Conservation (phyloP, 2,797 vertebrate genomes). For the Amniataba percoides region DNA sequence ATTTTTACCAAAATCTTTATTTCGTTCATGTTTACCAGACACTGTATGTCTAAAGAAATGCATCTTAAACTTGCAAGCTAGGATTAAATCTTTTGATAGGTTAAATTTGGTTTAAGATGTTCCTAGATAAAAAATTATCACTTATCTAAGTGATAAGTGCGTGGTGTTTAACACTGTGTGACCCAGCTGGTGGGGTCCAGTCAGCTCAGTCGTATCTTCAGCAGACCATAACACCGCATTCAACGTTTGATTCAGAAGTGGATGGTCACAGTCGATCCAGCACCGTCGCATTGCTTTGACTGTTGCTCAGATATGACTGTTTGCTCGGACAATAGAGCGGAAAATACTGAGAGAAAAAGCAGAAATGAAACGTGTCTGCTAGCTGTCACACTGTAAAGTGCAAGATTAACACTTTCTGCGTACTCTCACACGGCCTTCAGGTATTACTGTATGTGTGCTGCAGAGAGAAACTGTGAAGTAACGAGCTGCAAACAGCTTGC, state of each 20-base stretch:
- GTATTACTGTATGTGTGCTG: conserved; percentile 4
- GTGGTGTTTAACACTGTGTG: conserved; percentile 4
- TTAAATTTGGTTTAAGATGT: neutral
- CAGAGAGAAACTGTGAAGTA: conserved; percentile 1
- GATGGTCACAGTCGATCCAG: neutral
- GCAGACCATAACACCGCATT: conserved; percentile 12
- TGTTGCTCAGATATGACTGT: conserved; percentile 54
- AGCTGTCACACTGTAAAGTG: conserved; percentile 8
- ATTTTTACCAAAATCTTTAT: neutral
- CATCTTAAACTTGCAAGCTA: neutral
- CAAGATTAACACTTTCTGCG: conserved; percentile 15
- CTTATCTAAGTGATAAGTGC: neutral
- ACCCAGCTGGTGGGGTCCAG: conserved; percentile 38
- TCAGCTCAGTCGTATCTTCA: conserved; percentile 24
- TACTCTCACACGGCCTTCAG: neutral
- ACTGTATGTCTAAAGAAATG: no score
- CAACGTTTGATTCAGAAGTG: conserved; percentile 19
- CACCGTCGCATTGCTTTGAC: conserved; percentile 3
- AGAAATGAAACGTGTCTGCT: conserved; percentile 64
- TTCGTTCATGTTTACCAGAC: neutral
- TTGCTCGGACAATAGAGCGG: conserved; percentile 22
- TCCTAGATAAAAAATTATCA: neutral
- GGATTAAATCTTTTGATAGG: neutral
- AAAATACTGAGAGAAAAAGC: conserved; percentile 43
- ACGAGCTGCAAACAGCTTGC: neutral